A percentile compares a stretch with the other conserved stretches of the same genome.
phyloP scores from a whole-genome alignment of 37 sponge, comb jelly and placozoan species.

The Hexactinellida sp. region DNA sequence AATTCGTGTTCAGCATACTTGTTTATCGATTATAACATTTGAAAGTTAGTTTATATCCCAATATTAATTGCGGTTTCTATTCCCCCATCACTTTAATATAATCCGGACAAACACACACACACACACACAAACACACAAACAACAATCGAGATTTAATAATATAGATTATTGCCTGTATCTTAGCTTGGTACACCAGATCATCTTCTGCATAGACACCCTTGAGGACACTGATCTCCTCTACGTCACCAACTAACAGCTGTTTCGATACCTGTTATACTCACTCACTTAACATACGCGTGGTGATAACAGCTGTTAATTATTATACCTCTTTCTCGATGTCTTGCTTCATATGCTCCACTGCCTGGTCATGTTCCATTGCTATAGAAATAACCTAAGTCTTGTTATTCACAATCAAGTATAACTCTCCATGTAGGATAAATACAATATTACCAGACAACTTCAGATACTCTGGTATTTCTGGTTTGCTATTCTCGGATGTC shows the following conservation, averaged over 20 bases:
- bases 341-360: not conserved
- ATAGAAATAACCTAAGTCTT: not conserved
- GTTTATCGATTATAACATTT: no score
- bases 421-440: not conserved
- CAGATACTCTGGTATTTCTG: not conserved
- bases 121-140: no score
- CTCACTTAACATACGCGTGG: not conserved
- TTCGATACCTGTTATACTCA: not conserved
- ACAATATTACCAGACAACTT: not conserved
- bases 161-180: conserved; percentile 70
- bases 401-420: not conserved
- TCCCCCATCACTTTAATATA: no score
- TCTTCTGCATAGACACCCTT: conserved; percentile 37
- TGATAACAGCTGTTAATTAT: not conserved
- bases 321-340: conserved; percentile 15
- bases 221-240: conserved; percentile 42
- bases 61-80: no score
- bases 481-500: not conserved
- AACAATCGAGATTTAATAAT: no score
- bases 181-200: conserved; percentile 59
- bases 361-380: not conserved
- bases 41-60: no score
- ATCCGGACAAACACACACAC: no score
- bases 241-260: conserved; percentile 42
- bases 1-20: no score